Evolutionary conservation across 1,140 invertebrate species (phyloP).

Genomic region (Bilobella aurantiaca): DNA sequence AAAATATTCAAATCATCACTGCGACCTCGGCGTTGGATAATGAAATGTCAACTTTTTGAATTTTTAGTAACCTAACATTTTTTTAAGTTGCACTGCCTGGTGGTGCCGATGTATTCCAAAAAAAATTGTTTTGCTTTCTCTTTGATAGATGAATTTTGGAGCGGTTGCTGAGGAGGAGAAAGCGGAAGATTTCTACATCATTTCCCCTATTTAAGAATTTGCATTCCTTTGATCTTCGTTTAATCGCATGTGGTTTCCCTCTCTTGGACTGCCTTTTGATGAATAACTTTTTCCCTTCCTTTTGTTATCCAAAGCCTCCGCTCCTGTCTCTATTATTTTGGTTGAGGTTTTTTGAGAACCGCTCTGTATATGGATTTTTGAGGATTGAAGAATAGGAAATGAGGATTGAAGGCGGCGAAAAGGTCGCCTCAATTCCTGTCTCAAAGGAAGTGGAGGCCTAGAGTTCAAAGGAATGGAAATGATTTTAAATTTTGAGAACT

Average conservation of each 20-base stretch:
- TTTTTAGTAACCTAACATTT: too few relatives aligned
- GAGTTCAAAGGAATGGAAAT: conserved; percentile 14
- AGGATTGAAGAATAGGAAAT: too few relatives aligned
- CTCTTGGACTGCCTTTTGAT: conserved; percentile 17
- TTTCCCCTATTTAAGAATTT: conserved; percentile 20
- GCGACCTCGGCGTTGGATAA: too few relatives aligned
- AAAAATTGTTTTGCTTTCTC: too few relatives aligned
- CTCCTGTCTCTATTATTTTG: conserved; percentile 2
- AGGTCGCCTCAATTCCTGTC: not conserved
- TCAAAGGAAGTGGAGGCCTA: not conserved
- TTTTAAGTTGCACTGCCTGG: too few relatives aligned
- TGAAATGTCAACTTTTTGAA: too few relatives aligned
- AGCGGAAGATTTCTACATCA: too few relatives aligned
- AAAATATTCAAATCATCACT: too few relatives aligned
- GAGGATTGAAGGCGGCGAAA: too few relatives aligned
- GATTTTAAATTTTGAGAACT: not conserved
- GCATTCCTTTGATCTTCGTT: conserved; percentile 35
- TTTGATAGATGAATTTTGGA: too few relatives aligned
- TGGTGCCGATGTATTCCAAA: too few relatives aligned
- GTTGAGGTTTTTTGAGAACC: conserved; percentile 1
- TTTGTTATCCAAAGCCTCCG: not conserved
- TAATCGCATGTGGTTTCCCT: conserved; percentile 33
- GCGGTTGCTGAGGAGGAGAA: too few relatives aligned
- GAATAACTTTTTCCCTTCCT: not conserved
- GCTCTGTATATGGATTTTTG: not conserved